phyloP scores from a whole-genome alignment of 1,140 invertebrate genomes.

The Magallana angulata region DNA sequence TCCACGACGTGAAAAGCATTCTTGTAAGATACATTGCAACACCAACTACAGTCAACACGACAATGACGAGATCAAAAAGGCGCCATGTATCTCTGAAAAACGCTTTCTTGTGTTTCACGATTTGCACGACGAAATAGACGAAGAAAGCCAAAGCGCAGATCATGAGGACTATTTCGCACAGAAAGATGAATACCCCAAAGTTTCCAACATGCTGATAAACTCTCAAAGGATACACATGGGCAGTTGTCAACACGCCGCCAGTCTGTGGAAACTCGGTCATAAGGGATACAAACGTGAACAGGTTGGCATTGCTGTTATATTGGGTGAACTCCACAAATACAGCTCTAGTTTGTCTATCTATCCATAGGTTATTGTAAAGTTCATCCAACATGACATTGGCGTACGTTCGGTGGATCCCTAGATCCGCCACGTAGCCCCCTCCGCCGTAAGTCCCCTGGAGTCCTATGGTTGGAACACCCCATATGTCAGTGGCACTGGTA shows the following conservation, averaged over 20 bases:
- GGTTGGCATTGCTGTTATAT: constrained; percentile 78
- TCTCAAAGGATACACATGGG: constrained; percentile 53
- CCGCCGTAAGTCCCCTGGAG: constrained; percentile 55
- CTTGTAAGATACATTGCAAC: constrained; percentile 52
- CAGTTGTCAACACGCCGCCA: constrained; percentile 68
- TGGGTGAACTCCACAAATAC: constrained; percentile 81
- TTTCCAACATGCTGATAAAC: constrained; percentile 52
- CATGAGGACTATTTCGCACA: constrained; percentile 53
- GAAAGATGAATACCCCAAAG: constrained; percentile 48
- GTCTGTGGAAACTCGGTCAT: constrained; percentile 79
- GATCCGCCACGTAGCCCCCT: constrained; percentile 61
- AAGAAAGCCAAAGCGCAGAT: constrained; percentile 47
- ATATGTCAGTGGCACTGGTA: constrained; percentile 48
- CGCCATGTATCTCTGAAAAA: constrained; percentile 61
- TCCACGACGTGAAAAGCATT: constrained; percentile 41
- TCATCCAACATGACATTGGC: constrained; percentile 65
- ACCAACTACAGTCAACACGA: constrained; percentile 43
- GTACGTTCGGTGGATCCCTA: constrained; percentile 53
- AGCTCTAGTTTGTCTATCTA: constrained; percentile 80
- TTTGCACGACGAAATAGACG: constrained; percentile 41
- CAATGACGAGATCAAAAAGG: constrained; percentile 50
- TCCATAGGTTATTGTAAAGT: constrained; percentile 77
- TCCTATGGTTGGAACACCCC: constrained; percentile 56
- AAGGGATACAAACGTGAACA: constrained; percentile 62
- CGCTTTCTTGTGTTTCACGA: constrained; percentile 31